Percentiles rank a stretch among this genome's conserved stretches.
These are phyloP conservation scores for Anarsia innoxiella DNA, from an alignment of 2,888 invertebrate species.

Conservation along the genomic window DNA sequence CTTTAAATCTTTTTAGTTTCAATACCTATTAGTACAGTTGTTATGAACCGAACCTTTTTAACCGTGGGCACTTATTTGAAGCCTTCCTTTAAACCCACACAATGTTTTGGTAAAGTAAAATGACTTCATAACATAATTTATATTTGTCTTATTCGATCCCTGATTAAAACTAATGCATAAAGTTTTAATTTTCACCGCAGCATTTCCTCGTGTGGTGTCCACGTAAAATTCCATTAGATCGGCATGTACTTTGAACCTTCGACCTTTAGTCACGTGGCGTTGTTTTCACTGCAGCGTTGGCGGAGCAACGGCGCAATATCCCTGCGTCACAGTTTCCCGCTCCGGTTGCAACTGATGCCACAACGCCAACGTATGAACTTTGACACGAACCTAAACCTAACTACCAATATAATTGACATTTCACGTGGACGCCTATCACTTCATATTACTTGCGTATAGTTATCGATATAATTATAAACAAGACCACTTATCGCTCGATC, in stretches of 20 bases:
- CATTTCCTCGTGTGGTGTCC: background rate
- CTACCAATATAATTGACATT: background rate
- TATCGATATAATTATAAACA: too few relatives aligned
- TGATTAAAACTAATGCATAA: too few relatives aligned
- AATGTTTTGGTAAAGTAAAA: too few relatives aligned
- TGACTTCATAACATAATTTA: too few relatives aligned
- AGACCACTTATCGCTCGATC: too few relatives aligned
- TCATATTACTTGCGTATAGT: background rate
- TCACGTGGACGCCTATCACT: background rate
- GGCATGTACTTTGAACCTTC: conserved; percentile 16
- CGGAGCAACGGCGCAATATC: conserved; percentile 33
- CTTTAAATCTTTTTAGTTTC: too few relatives aligned
- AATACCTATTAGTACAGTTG: too few relatives aligned
- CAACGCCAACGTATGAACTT: conserved; percentile 29
- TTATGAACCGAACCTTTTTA: too few relatives aligned
- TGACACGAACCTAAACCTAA: conserved; percentile 18
- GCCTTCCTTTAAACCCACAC: too few relatives aligned
- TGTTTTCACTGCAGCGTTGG: conserved; percentile 38
- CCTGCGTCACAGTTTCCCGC: conserved; percentile 38
- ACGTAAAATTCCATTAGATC: conserved; percentile 1
- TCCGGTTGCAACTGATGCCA: conserved; percentile 29
- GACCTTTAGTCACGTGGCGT: conserved; percentile 40
- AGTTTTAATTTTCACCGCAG: too few relatives aligned
- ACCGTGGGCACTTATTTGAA: too few relatives aligned
- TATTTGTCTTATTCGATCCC: too few relatives aligned